Evolutionary conservation across 2,888 invertebrate genomes (phyloP).

Genomic region (Pterobdella sp.): DNA sequence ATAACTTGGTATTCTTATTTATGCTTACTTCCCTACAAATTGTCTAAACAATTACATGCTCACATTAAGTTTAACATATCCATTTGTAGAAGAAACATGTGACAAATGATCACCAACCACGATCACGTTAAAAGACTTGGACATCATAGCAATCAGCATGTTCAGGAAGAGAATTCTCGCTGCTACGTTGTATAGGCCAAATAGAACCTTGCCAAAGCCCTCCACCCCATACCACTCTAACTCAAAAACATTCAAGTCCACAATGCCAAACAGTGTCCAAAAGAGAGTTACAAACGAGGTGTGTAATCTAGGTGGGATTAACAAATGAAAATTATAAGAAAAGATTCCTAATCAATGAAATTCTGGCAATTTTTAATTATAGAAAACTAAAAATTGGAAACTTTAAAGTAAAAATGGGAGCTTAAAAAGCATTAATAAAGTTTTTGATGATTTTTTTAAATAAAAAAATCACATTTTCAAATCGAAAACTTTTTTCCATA

Average conservation of each 20-base stretch:
- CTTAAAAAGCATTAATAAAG: no score
- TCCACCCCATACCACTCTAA: conserved; percentile 34
- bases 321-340: not conserved
- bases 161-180: conserved; percentile 44
- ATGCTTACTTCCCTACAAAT: no score
- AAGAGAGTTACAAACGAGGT: conserved; percentile 52
- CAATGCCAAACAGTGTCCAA: conserved; percentile 52
- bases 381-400: no score
- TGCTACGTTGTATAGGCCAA: conserved; percentile 40
- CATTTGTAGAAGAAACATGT: no score
- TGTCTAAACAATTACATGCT: no score
- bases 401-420: no score
- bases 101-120: conserved; percentile 44
- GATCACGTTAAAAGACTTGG: conserved; percentile 43
- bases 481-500: no score
- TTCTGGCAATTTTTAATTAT: not conserved
- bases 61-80: no score
- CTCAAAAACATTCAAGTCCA: conserved; percentile 34
- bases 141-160: conserved; percentile 47
- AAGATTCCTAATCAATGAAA: not conserved
- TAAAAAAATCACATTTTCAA: no score
- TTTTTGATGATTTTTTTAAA: no score
- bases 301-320: conserved; percentile 46
- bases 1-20: no score
- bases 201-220: conserved; percentile 37